Percentiles rank a stretch among this genome's conserved stretches.
These are phyloP conservation scores for Herpetotheres cachinnans DNA, from an alignment of 2,113 vertebrate species.

Conservation along the genomic window DNA sequence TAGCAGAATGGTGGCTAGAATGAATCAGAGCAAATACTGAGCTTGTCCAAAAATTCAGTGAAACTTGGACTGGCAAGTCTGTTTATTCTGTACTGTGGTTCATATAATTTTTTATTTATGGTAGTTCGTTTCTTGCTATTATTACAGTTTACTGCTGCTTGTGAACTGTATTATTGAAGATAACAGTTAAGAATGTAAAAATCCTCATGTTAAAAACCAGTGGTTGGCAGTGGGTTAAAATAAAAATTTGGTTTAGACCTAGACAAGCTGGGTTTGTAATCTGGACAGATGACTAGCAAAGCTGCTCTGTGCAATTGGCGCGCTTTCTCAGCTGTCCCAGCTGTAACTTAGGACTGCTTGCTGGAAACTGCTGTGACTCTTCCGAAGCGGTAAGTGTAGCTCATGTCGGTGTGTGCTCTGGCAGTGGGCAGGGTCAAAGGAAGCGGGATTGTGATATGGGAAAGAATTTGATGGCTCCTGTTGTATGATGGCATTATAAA, in stretches of 20 bases:
- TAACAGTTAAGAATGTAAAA: not conserved
- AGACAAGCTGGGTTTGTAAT: not conserved
- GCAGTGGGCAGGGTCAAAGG: not conserved
- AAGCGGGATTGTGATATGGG: fast-evolving
- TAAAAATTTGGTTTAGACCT: not conserved
- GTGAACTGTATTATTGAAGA: not conserved
- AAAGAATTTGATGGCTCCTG: not conserved
- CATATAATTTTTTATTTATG: not conserved
- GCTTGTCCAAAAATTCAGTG: not conserved
- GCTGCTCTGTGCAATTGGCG: not conserved
- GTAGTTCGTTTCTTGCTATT: not conserved
- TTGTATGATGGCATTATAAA: not conserved
- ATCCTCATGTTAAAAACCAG: not conserved
- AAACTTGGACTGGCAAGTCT: not conserved
- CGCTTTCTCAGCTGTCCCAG: not conserved
- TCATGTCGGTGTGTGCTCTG: fast-evolving
- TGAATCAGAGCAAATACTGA: not conserved
- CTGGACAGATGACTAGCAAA: not conserved
- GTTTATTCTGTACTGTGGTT: not conserved
- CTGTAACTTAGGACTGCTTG: not conserved
- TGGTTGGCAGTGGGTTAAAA: not conserved
- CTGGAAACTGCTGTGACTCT: not conserved
- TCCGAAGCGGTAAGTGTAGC: not conserved
- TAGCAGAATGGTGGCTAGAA: not conserved
- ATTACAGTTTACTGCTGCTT: not conserved